Evolutionary conservation across 2,888 invertebrate species (phyloP).

Genomic region (Tinea pellionella): DNA sequence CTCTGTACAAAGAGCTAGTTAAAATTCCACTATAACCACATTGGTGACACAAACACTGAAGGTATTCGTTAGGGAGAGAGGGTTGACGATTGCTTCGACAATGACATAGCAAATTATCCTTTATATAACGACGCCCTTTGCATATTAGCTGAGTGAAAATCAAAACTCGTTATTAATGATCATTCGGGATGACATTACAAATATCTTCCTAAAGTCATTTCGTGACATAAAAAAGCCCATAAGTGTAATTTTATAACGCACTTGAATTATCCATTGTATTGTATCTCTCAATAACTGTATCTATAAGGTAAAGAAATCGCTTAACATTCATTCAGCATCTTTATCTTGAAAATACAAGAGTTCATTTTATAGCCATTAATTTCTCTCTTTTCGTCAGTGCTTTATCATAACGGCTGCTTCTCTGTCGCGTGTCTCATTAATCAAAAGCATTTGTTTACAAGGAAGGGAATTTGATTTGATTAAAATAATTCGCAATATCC

Average conservation of each 20-base stretch:
- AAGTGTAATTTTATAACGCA: slow-evolving; percentile 2
- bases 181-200: slow-evolving; percentile 61
- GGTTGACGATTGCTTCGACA: slow-evolving; percentile 50
- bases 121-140: slow-evolving; percentile 40
- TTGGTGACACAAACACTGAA: slow-evolving; percentile 58
- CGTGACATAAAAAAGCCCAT: background rate
- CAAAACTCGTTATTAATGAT: slow-evolving; percentile 67
- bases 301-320: slow-evolving; percentile 36
- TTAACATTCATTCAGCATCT: slow-evolving; percentile 65
- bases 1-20: slow-evolving; percentile 65
- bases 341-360: slow-evolving; percentile 67
- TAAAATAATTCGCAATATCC: slow-evolving; percentile 71
- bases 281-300: too few species aligned
- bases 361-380: slow-evolving; percentile 71
- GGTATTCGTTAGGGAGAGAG: slow-evolving; percentile 42
- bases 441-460: slow-evolving; percentile 71
- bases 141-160: slow-evolving; percentile 66
- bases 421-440: slow-evolving; percentile 70
- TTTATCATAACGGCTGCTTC: slow-evolving; percentile 66
- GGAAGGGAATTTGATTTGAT: slow-evolving; percentile 70
- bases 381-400: slow-evolving; percentile 65
- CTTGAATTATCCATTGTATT: background rate
- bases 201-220: slow-evolving; percentile 36
- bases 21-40: slow-evolving; percentile 63
- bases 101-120: slow-evolving; percentile 15